Percentiles rank a stretch among this genome's conserved stretches.
These are phyloP conservation scores for Semicossyphus pulcher DNA, from an alignment of 2,113 vertebrate genomes.

Conservation along the genomic window DNA sequence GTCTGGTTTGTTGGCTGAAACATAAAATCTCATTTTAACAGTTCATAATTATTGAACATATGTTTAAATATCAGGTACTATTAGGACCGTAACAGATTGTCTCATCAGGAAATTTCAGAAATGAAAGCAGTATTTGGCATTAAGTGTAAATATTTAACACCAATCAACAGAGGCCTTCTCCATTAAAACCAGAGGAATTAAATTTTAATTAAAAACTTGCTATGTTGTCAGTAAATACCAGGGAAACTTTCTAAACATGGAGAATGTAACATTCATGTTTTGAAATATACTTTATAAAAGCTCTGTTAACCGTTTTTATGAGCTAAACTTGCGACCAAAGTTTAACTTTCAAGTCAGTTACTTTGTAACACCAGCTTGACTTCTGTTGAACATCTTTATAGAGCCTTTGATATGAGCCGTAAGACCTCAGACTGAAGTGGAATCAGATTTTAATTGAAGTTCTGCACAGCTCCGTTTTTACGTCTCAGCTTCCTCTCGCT, in stretches of 20 bases:
- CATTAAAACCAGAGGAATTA: background rate
- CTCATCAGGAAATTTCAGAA: background rate
- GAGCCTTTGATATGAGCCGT: background rate
- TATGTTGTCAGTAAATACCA: background rate
- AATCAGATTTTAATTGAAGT: constrained; percentile 6
- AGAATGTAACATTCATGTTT: background rate
- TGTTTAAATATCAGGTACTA: background rate
- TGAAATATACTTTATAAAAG: background rate
- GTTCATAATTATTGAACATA: background rate
- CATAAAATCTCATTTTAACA: background rate
- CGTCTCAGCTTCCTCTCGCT: background rate
- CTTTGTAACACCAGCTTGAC: background rate
- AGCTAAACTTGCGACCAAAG: background rate
- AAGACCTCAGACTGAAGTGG: background rate
- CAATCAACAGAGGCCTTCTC: background rate
- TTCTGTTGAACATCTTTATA: background rate
- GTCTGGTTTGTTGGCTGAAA: background rate
- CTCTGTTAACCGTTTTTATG: background rate
- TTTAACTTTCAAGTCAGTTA: background rate
- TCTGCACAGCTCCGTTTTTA: background rate
- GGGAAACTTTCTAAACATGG: background rate
- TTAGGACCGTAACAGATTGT: background rate
- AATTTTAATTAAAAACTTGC: background rate
- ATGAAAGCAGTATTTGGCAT: background rate
- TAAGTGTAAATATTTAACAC: background rate